A percentile compares a stretch with the other conserved stretches of the same genome.
Evolutionary conservation across 2,888 invertebrate species (phyloP).

Genomic region (Pandemis corylana): DNA sequence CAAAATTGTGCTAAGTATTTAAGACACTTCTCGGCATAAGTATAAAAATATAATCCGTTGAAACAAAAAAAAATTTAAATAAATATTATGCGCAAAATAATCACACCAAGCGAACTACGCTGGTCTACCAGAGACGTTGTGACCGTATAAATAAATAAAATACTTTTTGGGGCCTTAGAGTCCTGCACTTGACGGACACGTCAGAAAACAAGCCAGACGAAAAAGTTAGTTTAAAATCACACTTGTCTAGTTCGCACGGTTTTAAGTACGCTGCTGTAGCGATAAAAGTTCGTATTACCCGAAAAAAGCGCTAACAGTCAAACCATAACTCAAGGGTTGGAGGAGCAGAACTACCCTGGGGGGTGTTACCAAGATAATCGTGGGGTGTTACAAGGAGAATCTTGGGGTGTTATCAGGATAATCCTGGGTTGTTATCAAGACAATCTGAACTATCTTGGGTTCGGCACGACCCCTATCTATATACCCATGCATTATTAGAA

Average conservation of each 20-base stretch:
- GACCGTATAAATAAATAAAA: slow-evolving; percentile 31
- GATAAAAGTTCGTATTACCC: not conserved
- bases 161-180: slow-evolving; percentile 25
- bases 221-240: no score
- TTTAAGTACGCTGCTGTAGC: not conserved
- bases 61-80: slow-evolving; percentile 17
- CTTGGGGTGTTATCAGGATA: not conserved
- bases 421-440: not conserved
- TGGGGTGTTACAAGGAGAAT: not conserved
- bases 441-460: not conserved
- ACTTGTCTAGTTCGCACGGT: not conserved
- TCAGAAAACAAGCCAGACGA: not conserved
- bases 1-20: slow-evolving; percentile 49
- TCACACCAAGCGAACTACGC: slow-evolving; percentile 20
- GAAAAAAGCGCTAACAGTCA: not conserved
- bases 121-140: slow-evolving; percentile 38
- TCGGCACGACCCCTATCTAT: not conserved
- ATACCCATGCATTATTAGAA: not conserved
- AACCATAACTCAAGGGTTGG: not conserved
- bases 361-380: not conserved
- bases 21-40: slow-evolving; percentile 50
- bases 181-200: slow-evolving; percentile 3
- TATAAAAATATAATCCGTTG: slow-evolving; percentile 35
- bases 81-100: slow-evolving; percentile 31
- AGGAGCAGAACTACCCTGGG: not conserved